Base-by-base conservation (phyloP, 92 coral and sea anemone genomes). In the Actinernus sp. region DNA sequence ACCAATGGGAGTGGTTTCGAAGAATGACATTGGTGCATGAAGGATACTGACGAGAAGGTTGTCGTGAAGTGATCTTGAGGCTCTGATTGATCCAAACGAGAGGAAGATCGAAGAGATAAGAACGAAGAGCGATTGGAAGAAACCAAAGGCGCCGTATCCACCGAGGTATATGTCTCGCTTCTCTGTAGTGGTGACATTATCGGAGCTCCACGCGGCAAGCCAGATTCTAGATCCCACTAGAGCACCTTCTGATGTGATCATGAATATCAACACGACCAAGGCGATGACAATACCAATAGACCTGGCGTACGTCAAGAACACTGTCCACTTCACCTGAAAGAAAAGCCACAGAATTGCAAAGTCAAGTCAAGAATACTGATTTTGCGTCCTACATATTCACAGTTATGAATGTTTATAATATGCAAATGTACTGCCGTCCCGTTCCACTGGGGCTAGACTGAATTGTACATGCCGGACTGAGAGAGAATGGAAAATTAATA, bases 1-100 rank as follows among this genome's bases (percentile, higher is more conserved):
- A 23, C 52, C 98, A 34, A 91, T 83, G 19, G 98, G 98, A 2
- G 98, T 93, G 33, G 88, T 81, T 83, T 93, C 98, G 58, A 93
- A 93, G 74, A 93, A 93, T 9, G 98, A 71, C 93, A 93, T 81
- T 3, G 98, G 92, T 0, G 88, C 58, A 68, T 89, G 98, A 63
- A 93, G 71, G 21, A 93, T 75, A 48, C 85, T 85, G 45, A 67
- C 79, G 21, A 93, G 78, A 49, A 93, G 58, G 52, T 59, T 86
- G 31, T 74, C 70, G 49, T 93, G 98, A 24, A 93, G 77, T 34
- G 67, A 55, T 39, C 68, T 78, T 46, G 98, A 93, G 4, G 98
- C 98, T 16, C 68, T 75, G 32, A 80, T 84, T 3, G 98, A 85
- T 1, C 96, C 98, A 68, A 85, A 70, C 29, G 98, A 96, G 46